Conservation (phyloP, 2,113 vertebrate species). For the Morphnarchus princeps region DNA sequence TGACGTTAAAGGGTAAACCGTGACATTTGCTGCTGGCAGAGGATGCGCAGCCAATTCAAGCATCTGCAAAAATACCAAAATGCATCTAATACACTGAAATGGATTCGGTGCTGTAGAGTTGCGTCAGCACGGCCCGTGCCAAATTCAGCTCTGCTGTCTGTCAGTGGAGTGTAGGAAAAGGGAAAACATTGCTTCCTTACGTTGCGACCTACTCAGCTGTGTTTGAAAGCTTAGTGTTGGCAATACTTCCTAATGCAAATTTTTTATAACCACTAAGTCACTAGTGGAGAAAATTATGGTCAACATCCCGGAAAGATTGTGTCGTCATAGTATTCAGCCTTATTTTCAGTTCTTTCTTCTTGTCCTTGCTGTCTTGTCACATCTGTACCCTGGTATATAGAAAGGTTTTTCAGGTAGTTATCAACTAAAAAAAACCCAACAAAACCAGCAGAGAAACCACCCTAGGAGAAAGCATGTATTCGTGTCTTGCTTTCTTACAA, state of each 20-base stretch:
- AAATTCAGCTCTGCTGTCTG: background rate
- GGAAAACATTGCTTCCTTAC: rapidly evolving
- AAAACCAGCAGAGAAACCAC: background rate
- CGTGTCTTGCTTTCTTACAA: background rate
- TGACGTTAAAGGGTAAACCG: rapidly evolving
- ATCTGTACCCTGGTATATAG: background rate
- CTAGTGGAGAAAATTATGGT: background rate
- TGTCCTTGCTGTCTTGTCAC: background rate
- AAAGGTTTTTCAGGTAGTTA: background rate
- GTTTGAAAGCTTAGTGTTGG: background rate
- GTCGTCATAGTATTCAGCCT: rapidly evolving
- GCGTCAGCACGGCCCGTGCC: rapidly evolving
- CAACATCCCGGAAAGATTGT: background rate
- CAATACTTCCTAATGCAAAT: background rate
- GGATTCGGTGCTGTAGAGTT: rapidly evolving
- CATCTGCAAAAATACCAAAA: background rate
- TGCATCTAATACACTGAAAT: background rate
- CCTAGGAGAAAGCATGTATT: background rate
- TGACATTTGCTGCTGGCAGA: background rate
- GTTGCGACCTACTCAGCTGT: rapidly evolving
- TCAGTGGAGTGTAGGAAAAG: background rate
- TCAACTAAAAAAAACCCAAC: background rate
- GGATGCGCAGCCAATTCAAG: background rate
- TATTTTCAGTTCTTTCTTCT: background rate
- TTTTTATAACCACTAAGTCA: background rate